Conservation (phyloP, 2,797 vertebrate genomes). For the Molossus molossus region DNA sequence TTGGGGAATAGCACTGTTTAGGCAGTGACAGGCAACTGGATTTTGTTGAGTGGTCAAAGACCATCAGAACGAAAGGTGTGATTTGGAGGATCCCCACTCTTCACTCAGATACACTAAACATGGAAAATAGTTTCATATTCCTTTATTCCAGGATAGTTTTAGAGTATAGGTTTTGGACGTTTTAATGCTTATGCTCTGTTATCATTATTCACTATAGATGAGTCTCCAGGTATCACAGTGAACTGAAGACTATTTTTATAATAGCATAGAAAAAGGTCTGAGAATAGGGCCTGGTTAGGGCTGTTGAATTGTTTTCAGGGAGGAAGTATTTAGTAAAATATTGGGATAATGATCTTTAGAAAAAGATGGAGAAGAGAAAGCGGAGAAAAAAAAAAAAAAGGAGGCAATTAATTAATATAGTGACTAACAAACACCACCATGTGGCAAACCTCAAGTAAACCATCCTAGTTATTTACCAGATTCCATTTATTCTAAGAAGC, state of each 20-base stretch:
- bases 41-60: neutral
- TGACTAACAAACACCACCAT: neutral
- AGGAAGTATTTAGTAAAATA: neutral
- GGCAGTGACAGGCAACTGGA: neutral
- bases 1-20: neutral
- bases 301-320: neutral
- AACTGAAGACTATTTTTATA: neutral
- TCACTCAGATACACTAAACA: neutral
- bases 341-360: constrained; percentile 15
- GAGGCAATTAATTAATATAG: neutral
- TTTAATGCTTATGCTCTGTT: neutral
- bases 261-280: neutral
- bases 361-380: neutral
- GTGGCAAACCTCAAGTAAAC: neutral
- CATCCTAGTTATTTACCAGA: neutral
- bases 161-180: constrained; percentile 5
- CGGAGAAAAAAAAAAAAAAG: neutral
- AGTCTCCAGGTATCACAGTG: neutral
- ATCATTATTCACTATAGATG: neutral
- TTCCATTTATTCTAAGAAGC: neutral
- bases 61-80: neutral
- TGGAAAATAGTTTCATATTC: neutral
- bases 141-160: neutral
- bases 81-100: neutral
- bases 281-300: neutral